Percentiles rank a stretch among this genome's conserved stretches.
These are phyloP conservation scores for Ennomos fuscantarius DNA, from an alignment of 2,888 invertebrate species.

Conservation along the genomic window DNA sequence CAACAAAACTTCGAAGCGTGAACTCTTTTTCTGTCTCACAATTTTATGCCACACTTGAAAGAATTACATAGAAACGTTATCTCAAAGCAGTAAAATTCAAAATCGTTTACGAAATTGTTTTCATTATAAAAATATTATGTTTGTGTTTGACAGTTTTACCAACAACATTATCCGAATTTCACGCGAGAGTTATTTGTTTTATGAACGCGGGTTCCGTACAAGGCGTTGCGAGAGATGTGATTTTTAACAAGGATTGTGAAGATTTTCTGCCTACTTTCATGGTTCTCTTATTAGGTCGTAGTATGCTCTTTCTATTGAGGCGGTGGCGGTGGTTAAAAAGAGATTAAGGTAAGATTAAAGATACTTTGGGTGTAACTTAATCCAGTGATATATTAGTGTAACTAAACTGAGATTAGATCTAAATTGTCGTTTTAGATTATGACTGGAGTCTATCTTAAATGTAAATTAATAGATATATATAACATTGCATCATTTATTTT, in stretches of 20 bases:
- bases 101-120: constrained; percentile 3
- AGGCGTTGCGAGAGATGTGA: constrained; percentile 63
- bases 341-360: constrained; percentile 12
- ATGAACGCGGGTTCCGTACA: constrained; percentile 61
- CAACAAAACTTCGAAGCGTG: constrained; percentile 63
- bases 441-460: no score
- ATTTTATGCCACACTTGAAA: constrained; percentile 16
- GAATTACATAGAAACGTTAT: constrained; percentile 21
- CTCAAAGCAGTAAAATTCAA: constrained; percentile 11
- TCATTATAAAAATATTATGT: constrained; percentile 11
- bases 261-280: constrained; percentile 58
- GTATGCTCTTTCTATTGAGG: background rate
- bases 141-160: constrained; percentile 53
- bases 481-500: no score
- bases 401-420: no score
- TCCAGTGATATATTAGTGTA: no score
- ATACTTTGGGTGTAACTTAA: background rate
- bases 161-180: constrained; percentile 70
- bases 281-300: constrained; percentile 56
- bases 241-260: constrained; percentile 75
- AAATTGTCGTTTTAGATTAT: no score
- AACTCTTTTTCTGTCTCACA: constrained; percentile 46
- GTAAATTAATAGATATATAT: no score
- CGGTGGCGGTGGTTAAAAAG: constrained; percentile 6
- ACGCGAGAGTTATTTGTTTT: constrained; percentile 79